These are phyloP conservation scores for Tipula confusa DNA, from an alignment of 2,888 invertebrate species.

Conservation along the genomic window DNA sequence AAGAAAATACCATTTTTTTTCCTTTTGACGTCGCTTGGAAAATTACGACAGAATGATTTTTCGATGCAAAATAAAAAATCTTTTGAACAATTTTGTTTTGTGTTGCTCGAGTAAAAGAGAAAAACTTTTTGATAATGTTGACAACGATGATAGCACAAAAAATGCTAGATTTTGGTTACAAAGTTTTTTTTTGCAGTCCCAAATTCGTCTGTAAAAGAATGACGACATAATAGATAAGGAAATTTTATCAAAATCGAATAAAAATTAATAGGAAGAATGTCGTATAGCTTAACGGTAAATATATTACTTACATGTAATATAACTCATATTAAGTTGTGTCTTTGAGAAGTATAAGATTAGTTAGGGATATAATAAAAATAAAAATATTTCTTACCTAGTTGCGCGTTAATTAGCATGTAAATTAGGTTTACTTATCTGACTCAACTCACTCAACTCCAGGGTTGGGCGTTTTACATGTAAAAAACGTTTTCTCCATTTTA, in stretches of 20 bases:
- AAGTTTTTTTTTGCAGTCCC: neutral
- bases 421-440: no score
- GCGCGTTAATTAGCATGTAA: no score
- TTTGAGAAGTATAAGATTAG: no score
- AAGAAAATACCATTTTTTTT: neutral
- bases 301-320: neutral
- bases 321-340: no score
- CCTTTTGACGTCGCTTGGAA: neutral
- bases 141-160: neutral
- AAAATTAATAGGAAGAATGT: neutral
- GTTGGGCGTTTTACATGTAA: no score
- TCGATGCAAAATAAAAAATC: neutral
- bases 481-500: no score
- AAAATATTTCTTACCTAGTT: no score
- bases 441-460: no score
- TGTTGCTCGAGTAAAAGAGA: neutral
- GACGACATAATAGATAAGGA: neutral
- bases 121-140: neutral
- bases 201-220: neutral
- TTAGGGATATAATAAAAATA: no score
- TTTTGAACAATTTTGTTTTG: neutral
- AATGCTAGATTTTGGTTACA: neutral
- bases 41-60: neutral
- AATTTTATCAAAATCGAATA: neutral
- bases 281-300: neutral